Evolutionary conservation across 2,113 vertebrate species (phyloP), one percentile per base, ranked within the genome.

Genomic region (Pterocles orientalis): DNA sequence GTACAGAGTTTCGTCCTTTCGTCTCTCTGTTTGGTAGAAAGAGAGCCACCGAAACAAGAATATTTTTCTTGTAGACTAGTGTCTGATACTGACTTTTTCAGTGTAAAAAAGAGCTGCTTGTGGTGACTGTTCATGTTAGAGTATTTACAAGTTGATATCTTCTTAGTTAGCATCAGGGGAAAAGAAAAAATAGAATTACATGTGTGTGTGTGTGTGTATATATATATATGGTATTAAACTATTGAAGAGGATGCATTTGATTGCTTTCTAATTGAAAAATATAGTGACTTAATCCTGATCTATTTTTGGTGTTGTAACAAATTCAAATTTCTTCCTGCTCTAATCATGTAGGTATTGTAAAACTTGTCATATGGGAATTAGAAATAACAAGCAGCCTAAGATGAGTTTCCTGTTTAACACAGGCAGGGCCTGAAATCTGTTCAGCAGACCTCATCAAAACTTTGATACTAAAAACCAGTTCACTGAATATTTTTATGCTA

Each of bases 1-100:
- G 99, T 98, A 41, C 72, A 81, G 33, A 21, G 1, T 57, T 78
- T 90, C 86, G 53, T 89, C 66, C 60, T 51, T 60, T 43, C 18
- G 47, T 33, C 18, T 50, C 51, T 48, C 20, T 48, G 43, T 75
- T 82, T 66, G 36, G 18, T 80, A 45, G 47, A 41, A 71, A 50
- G 17, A 8, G 4, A n/a, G 45, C 28, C 45, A 34, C 31, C 28
- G 48, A 54, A 34, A 58, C 53, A 51, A 75, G 33, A 89, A 16
- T 64, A 33, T 36, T 71, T 81, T 50, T 36, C 34, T 68, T 68
- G 43, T 33, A 7, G 45, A 21, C 19, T 76, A 10, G 4, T 56
- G 57, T 48, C 41, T 76, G 34, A 34, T 48, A 14, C 4, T 77
- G 57, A 68, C 34, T 78, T 75, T 75, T 34, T 51, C 71, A 41